phyloP scores from a whole-genome alignment of 2,797 vertebrate species.

The Silurus lanzhouensis region DNA sequence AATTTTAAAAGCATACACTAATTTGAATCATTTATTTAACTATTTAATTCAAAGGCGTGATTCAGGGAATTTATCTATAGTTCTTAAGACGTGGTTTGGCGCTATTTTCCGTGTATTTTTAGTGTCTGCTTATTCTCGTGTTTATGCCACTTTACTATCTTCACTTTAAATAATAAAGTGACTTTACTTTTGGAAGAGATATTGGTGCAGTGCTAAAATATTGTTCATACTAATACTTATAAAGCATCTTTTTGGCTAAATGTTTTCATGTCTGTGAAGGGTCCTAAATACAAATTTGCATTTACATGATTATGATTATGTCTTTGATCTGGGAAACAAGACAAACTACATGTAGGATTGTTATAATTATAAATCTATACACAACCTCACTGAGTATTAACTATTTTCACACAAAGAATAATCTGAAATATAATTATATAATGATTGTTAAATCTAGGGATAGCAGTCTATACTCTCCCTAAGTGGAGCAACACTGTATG shows the following conservation, averaged over 20 bases:
- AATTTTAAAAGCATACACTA: constrained; percentile 1
- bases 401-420: not conserved
- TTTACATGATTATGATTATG: not conserved
- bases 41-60: constrained; percentile 28
- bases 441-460: not conserved
- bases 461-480: not conserved
- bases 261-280: constrained; percentile 26
- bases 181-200: constrained; percentile 6
- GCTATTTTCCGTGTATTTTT: constrained; percentile 17
- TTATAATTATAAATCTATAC: not conserved
- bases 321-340: not conserved
- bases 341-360: not conserved
- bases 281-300: constrained; percentile 27
- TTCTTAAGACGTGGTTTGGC: not conserved
- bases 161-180: constrained; percentile 11
- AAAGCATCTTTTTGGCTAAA: constrained; percentile 18
- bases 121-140: constrained; percentile 4
- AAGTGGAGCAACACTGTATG: not conserved
- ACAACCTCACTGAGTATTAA: not conserved
- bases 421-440: not conserved
- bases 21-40: constrained; percentile 39
- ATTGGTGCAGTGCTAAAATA: constrained; percentile 9
- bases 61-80: constrained; percentile 18
- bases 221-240: constrained; percentile 15
- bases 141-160: constrained; percentile 13